Base-by-base conservation (phyloP, 2,797 vertebrate species). In the Rhabdomys pumilio region DNA sequence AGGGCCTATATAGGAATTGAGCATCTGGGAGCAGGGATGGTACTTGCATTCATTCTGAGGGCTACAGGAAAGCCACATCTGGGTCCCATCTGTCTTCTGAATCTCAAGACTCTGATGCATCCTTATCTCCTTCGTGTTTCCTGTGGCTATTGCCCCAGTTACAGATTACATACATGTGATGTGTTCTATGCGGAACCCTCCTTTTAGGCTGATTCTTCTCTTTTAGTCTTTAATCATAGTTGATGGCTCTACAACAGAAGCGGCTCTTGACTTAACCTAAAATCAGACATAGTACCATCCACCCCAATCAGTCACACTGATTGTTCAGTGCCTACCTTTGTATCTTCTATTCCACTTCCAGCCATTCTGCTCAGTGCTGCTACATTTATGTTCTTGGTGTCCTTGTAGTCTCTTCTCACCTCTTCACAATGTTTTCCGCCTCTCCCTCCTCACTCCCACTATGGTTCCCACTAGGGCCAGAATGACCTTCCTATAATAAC, bases 241-340 rank as follows among this genome's bases (percentile, higher is more conserved):
- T 17, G 24, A 61, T 2, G 2, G 22, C 29, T 90, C 69, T 67
- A 38, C 20, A 65, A 67, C n/a, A 12, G 38, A 76, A 53, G 6
- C 3, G 0, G 19, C 3, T 61, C 65, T 93, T 57, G 24, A 67
- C 9, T 47, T 75, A 83, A 1, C 17, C 47, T 38, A 24, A 88
- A 69, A 82, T 50, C 1, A 20, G 3, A 1, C 7, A 26, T 10
- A 11, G 26, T 8, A 3, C 4, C 13, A 41, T 1, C 4, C 44
- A 17, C 6, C 13, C 53, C 15, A 1, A n/a, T 69, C 67, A 0
- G 8, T 20, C 29, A 0, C 1, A 0, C 24, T 2, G 1, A 6
- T 13, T 0, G 6, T 15, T 20, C 11, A 22, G 59, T 90, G 34
- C 20, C 0, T 1, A 24, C 6, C 10, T 10, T 53, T 26, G 14